These are phyloP conservation scores for Micrasema minimum DNA, from an alignment of 1,140 invertebrate genomes.

Conservation along the genomic window DNA sequence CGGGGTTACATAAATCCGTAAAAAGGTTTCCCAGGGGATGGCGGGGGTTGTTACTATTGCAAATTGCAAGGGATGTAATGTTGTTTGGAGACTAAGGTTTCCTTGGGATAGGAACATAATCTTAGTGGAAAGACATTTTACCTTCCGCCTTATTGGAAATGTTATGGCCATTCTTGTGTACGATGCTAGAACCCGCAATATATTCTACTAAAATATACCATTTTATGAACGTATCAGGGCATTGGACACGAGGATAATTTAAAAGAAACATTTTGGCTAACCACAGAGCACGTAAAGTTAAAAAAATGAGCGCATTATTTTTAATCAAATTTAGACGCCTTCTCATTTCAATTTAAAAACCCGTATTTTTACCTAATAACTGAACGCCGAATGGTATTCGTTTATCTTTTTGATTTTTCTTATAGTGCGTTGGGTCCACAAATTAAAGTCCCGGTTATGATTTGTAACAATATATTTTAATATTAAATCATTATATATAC, in stretches of 20 bases:
- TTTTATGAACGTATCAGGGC: constrained; percentile 9
- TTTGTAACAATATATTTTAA: too few relatives aligned
- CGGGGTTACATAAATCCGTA: constrained; percentile 21
- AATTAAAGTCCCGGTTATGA: too few relatives aligned
- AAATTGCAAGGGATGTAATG: constrained; percentile 31
- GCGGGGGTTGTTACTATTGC: constrained; percentile 11
- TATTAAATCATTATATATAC: too few relatives aligned
- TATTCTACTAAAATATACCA: constrained; percentile 22
- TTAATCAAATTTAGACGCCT: too few relatives aligned
- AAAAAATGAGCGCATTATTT: too few relatives aligned
- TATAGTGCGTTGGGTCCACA: too few relatives aligned
- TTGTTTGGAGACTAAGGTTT: constrained; percentile 24
- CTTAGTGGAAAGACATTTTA: constrained; percentile 39
- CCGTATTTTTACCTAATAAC: too few relatives aligned
- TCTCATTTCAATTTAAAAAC: too few relatives aligned
- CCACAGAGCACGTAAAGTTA: neutral
- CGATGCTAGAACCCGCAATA: constrained; percentile 32
- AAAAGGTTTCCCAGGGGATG: constrained; percentile 25
- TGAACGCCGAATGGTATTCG: too few relatives aligned
- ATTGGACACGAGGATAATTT: neutral
- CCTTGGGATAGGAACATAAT: constrained; percentile 44
- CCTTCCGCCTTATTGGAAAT: constrained; percentile 51
- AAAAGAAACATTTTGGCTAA: constrained; percentile 9
- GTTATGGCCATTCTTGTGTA: constrained; percentile 42
- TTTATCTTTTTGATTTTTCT: too few relatives aligned